A percentile compares a stretch with the other conserved stretches of the same genome.
Evolutionary conservation across 1,140 invertebrate genomes (phyloP).

Genomic region (Mercenaria mercenaria): DNA sequence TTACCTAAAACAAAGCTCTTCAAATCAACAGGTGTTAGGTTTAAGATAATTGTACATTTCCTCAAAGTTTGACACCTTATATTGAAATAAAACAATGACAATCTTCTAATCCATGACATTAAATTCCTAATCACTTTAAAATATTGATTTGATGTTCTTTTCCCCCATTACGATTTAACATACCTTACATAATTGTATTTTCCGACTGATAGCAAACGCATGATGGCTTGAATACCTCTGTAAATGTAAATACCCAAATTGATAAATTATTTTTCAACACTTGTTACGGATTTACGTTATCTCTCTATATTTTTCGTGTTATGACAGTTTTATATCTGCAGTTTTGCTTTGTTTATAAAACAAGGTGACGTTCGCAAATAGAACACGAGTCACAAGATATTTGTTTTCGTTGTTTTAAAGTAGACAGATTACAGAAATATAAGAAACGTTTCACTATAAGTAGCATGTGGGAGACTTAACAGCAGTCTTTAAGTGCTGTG

Average conservation of each 20-base stretch:
- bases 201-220: not conserved
- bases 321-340: not conserved
- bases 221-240: not conserved
- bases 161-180: not conserved
- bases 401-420: not conserved
- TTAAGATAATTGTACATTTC: too few species aligned
- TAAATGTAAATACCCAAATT: not conserved
- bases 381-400: not conserved
- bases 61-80: not conserved
- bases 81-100: not conserved
- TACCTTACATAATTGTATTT: not conserved
- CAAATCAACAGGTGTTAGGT: too few species aligned
- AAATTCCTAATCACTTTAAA: not conserved
- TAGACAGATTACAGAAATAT: not conserved
- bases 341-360: not conserved
- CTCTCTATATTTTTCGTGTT: not conserved
- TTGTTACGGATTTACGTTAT: not conserved
- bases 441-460: not conserved
- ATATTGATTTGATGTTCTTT: not conserved
- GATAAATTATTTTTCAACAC: not conserved
- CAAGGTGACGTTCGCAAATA: not conserved
- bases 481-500: too few species aligned
- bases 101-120: not conserved
- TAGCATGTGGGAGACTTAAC: too few species aligned
- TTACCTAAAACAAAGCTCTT: too few species aligned